Percentiles rank a stretch among this genome's conserved stretches.
phyloP scores from a whole-genome alignment of 2,888 invertebrate species.

The Drosophila mercatorum region DNA sequence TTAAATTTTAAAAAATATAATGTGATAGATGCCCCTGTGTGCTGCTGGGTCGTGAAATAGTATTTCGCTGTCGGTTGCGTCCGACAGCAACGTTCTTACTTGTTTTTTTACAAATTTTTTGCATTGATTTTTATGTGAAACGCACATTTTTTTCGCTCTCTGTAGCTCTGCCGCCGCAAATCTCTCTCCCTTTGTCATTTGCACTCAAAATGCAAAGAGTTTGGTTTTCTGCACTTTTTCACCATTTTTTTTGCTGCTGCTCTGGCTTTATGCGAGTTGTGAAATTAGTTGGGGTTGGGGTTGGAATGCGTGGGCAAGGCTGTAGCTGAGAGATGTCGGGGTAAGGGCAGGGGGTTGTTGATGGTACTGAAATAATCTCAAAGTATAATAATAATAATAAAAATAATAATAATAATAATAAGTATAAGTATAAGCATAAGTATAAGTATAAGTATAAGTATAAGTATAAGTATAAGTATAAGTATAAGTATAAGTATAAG shows the following conservation, averaged over 20 bases:
- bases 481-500: not conserved
- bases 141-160: conserved; percentile 23
- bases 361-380: not conserved
- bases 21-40: too few relatives aligned
- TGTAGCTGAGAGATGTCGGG: not conserved
- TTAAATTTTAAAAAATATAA: too few relatives aligned
- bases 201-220: conserved; percentile 56
- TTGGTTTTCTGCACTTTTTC: conserved; percentile 35
- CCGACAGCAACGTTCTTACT: too few relatives aligned
- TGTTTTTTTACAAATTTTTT: conserved; percentile 12
- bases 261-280: conserved; percentile 18
- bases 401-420: too few relatives aligned
- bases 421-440: conserved; percentile 3
- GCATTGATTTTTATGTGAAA: conserved; percentile 53
- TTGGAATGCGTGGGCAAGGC: conserved; percentile 9
- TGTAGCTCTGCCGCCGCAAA: conserved; percentile 25
- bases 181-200: conserved; percentile 63
- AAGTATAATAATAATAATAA: too few relatives aligned
- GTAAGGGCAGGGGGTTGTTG: not conserved
- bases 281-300: conserved; percentile 36
- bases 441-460: conserved; percentile 3
- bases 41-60: too few relatives aligned
- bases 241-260: conserved; percentile 28
- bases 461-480: conserved; percentile 6
- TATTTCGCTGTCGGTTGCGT: too few relatives aligned